Evolutionary conservation across 2,797 vertebrate genomes (phyloP).

Genomic region (Phrynocephalus guinanensis): DNA sequence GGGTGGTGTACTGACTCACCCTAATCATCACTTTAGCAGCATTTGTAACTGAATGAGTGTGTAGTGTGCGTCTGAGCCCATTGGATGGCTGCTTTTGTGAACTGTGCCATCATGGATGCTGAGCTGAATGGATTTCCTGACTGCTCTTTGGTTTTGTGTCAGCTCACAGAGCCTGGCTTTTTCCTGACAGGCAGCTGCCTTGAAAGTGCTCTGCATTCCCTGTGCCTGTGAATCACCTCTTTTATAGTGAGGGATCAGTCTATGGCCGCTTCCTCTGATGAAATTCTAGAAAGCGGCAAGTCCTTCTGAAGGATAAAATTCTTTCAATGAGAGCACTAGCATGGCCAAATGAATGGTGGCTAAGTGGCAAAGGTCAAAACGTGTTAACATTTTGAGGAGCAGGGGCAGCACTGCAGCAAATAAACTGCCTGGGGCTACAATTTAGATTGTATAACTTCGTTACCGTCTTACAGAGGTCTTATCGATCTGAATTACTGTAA

Average conservation of each 20-base stretch:
- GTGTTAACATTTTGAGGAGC: conserved; percentile 29
- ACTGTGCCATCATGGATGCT: neutral
- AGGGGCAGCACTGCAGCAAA: neutral
- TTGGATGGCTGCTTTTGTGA: conserved; percentile 46
- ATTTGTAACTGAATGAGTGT: conserved; percentile 26
- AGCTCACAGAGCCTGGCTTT: conserved; percentile 41
- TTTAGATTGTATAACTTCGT: neutral
- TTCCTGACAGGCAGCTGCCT: conserved; percentile 48
- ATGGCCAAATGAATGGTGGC: conserved; percentile 18
- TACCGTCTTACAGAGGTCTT: neutral
- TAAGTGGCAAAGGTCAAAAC: conserved; percentile 26
- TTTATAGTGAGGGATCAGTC: conserved; percentile 44
- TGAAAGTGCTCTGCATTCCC: conserved; percentile 39
- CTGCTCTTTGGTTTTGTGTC: conserved; percentile 38
- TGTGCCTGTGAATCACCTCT: conserved; percentile 45
- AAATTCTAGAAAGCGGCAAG: conserved; percentile 41
- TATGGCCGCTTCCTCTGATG: conserved; percentile 45
- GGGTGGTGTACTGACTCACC: neutral
- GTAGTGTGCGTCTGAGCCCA: conserved; percentile 45
- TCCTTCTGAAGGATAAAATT: conserved; percentile 43
- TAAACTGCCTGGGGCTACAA: conserved; percentile 25
- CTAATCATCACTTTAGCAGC: conserved; percentile 7
- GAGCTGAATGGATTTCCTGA: conserved; percentile 60
- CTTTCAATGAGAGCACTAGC: conserved; percentile 38
- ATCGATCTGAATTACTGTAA: neutral